Percentiles rank a stretch among this genome's conserved stretches.
phyloP scores from a whole-genome alignment of 2,888 invertebrate species.

The Sabatieria punctata region DNA sequence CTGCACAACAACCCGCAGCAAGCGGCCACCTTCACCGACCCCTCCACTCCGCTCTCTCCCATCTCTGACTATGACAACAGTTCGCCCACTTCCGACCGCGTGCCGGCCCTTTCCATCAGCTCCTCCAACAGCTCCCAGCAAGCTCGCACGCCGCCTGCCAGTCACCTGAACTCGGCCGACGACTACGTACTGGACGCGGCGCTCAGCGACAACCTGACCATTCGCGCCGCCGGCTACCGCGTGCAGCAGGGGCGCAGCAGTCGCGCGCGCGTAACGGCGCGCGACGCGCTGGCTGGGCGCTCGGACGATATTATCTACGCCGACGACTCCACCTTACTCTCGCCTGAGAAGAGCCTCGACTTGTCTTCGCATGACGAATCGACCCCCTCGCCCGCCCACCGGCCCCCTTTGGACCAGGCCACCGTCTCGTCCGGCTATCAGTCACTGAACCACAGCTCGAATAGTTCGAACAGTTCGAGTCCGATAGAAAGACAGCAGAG shows the following conservation, averaged over 20 bases:
- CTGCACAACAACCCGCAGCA: no score
- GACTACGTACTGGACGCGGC: conserved; percentile 7
- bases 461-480: conserved; percentile 3
- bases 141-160: not conserved
- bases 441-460: conserved; percentile 18
- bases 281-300: not conserved
- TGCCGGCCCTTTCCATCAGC: not conserved
- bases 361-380: not conserved
- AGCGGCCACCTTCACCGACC: not conserved
- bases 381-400: not conserved
- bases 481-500: not conserved
- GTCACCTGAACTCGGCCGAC: conserved; percentile 7
- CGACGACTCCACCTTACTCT: not conserved
- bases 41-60: conserved; percentile 10
- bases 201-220: conserved; percentile 1
- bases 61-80: conserved; percentile 18
- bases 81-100: not conserved
- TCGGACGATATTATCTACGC: not conserved
- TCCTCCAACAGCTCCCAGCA: not conserved
- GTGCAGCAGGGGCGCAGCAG: not conserved
- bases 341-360: no score
- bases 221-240: not conserved
- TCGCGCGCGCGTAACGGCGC: not conserved
- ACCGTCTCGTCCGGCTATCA: conserved; percentile 19
- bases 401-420: not conserved